A percentile compares a stretch with the other conserved stretches of the same genome.
These are phyloP conservation scores for Patagioenas fasciata DNA, from an alignment of 2,113 vertebrate genomes.

Conservation along the genomic window DNA sequence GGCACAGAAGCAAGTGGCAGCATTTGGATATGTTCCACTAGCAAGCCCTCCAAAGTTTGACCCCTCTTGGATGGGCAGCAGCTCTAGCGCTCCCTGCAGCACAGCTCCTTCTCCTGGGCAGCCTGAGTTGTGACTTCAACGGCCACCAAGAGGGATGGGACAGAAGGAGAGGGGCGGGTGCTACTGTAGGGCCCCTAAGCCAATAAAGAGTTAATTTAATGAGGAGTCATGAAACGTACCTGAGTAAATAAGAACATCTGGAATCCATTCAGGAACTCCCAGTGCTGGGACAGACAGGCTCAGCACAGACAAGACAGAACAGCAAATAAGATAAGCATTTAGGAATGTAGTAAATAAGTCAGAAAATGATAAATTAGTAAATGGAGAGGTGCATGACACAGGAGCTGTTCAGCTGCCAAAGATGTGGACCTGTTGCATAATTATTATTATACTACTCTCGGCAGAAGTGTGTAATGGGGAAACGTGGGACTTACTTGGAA, in stretches of 20 bases:
- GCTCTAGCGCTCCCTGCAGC: background rate
- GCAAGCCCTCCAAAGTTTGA: background rate
- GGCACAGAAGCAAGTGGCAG: background rate
- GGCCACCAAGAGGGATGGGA: background rate
- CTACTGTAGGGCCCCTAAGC: accelerated
- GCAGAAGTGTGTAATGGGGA: background rate
- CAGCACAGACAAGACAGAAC: background rate
- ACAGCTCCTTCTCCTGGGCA: background rate
- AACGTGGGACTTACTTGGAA: accelerated
- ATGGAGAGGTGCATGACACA: background rate
- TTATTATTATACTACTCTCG: background rate
- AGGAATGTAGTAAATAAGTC: background rate
- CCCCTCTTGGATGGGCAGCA: background rate
- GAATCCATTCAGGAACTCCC: background rate
- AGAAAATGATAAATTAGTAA: background rate
- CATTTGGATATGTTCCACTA: background rate
- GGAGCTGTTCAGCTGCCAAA: background rate
- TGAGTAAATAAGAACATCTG: slow-evolving; percentile 26
- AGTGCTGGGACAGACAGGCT: background rate
- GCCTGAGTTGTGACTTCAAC: background rate
- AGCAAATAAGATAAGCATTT: background rate
- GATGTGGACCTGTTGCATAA: background rate
- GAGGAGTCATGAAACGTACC: background rate
- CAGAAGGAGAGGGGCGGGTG: background rate
- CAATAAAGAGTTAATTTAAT: background rate